Evolutionary conservation across 2,888 invertebrate species (phyloP), one percentile per base, ranked within the genome.

Genomic region (Sturmia bella): DNA sequence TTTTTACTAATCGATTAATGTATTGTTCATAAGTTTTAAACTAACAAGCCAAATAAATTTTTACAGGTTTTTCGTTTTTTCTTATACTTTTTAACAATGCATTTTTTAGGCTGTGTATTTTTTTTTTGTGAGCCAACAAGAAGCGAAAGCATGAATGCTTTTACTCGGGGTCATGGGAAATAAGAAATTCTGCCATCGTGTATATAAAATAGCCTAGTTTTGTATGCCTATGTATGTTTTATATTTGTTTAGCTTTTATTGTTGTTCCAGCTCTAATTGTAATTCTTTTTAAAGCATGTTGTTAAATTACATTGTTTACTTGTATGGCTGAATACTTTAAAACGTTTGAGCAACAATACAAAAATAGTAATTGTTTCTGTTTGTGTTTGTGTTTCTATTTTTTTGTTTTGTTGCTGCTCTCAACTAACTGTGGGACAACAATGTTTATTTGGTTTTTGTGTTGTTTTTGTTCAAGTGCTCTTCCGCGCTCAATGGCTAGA

Each of bases 221-320:
- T 5, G 0, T 5, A 0, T 24, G 19, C 0, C 9, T 1, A 12
- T 54, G 21, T 50, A 27, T 27, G 27, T 27, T 4, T 4, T 43
- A 32, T 17, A 27, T 24, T 41, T 17, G 24, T 39, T 52, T 24
- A 57, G 13, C n/a, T 27, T 50, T 13, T 9, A 11, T 21, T 59
- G 52, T 59, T 64, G 41, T 64, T 70, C 11, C 43, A 43, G 52
- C 32, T 76, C 61, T 50, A 50, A 72, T 41, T 61, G 50, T 72
- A 61, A 52, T 79, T 69, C 75, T 64, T 80, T 66, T 43, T 39
- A 66, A 64, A 74, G 48, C 52, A 73, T 11, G 13, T 63, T 61
- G 61, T 73, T 63, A 63, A 82, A 74, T 52, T 78, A 39, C 63
- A 73, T 59, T 78, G 69, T 73, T 82, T 64, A 78, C 52, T 37